These are phyloP conservation scores for Psococerastis gibbosa DNA, from an alignment of 2,888 invertebrate genomes.

Conservation along the genomic window DNA sequence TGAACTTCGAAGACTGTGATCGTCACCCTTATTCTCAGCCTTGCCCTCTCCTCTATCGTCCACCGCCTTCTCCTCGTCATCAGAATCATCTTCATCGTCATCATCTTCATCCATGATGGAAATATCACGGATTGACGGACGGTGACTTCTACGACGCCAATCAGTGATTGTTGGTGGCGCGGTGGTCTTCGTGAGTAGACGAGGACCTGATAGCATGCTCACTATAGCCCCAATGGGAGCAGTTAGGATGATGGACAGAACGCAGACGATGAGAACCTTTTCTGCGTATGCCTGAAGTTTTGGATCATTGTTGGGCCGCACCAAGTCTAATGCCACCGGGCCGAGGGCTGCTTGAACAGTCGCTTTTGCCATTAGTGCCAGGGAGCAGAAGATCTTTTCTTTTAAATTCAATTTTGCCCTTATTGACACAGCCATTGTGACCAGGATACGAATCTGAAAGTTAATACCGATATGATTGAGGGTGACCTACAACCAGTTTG, in stretches of 20 bases:
- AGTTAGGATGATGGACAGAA: constrained; percentile 65
- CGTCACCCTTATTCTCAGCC: too few species aligned
- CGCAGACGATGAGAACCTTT: constrained; percentile 53
- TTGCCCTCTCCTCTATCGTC: too few species aligned
- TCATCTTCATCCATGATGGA: constrained; percentile 73
- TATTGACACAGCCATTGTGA: constrained; percentile 47
- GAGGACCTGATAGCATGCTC: constrained; percentile 59
- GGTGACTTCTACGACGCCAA: constrained; percentile 60
- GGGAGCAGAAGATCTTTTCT: constrained; percentile 77
- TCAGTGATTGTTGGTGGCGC: constrained; percentile 29
- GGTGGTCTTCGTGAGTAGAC: constrained; percentile 56
- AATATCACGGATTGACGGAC: constrained; percentile 70
- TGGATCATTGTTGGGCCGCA: constrained; percentile 28
- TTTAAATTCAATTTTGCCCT: constrained; percentile 66
- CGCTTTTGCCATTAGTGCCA: constrained; percentile 92
- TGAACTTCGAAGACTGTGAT: too few species aligned
- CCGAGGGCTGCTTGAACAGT: constrained; percentile 88
- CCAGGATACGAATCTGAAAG: constrained; percentile 36
- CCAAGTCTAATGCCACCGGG: constrained; percentile 51
- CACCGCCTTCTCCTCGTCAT: constrained; percentile 11
- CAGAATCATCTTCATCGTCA: constrained; percentile 31
- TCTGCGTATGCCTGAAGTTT: constrained; percentile 34
- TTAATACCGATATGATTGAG: too few species aligned
- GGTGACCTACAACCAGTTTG: too few species aligned
- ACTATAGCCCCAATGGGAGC: constrained; percentile 69